phyloP scores from a whole-genome alignment of 2,797 vertebrate genomes.

The Lagothrix lagotricha region DNA sequence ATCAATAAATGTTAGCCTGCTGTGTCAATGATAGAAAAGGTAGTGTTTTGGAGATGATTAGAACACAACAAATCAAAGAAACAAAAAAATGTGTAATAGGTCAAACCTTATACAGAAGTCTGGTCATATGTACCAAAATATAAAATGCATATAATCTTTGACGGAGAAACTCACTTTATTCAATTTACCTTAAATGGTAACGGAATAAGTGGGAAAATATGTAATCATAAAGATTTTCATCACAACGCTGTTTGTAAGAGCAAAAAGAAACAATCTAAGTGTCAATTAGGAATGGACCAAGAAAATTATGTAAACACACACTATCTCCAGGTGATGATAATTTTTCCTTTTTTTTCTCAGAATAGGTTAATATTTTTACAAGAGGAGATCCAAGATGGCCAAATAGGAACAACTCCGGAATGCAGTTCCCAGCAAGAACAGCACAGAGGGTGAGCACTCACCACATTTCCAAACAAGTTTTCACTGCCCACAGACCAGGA shows the following conservation, averaged over 20 bases:
- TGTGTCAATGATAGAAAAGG: not conserved
- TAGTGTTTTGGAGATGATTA: not conserved
- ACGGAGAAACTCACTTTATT: not conserved
- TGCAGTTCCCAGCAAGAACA: no score
- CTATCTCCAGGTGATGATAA: not conserved
- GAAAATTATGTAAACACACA: not conserved
- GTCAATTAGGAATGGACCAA: not conserved
- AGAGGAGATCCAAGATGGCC: not conserved
- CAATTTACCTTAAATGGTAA: not conserved
- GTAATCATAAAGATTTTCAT: not conserved
- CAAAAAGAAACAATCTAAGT: constrained; percentile 28
- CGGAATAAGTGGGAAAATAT: not conserved
- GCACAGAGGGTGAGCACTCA: no score
- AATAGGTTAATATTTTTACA: constrained; percentile 31
- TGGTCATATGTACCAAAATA: constrained; percentile 7
- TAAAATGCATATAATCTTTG: not conserved
- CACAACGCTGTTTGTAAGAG: not conserved
- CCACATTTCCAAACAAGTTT: no score
- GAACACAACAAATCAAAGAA: not conserved
- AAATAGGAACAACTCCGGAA: no score
- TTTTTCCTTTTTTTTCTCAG: not conserved
- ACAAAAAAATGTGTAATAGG: not conserved
- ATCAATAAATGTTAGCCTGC: not conserved
- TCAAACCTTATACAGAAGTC: not conserved
- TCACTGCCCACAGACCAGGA: no score